Evolutionary conservation across 1,140 invertebrate genomes (phyloP).

Genomic region (Ostrea denselamellosa): DNA sequence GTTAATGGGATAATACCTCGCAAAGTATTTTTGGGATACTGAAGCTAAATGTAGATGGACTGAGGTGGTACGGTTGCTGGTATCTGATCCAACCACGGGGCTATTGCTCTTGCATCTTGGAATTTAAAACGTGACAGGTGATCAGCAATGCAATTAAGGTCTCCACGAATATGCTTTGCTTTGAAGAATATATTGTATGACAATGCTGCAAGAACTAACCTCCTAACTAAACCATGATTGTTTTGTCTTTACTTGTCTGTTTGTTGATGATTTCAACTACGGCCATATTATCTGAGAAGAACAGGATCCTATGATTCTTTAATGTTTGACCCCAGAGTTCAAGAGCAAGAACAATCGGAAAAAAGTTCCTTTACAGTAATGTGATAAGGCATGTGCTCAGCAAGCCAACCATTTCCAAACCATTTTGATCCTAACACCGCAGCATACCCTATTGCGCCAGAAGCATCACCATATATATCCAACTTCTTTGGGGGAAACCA

Average conservation of each 20-base stretch:
- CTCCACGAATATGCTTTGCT: conserved; percentile 49
- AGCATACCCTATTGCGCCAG: conserved; percentile 40
- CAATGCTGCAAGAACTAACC: conserved; percentile 8
- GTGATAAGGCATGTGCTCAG: neutral
- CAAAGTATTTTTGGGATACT: too few relatives aligned
- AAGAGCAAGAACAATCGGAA: conserved; percentile 47
- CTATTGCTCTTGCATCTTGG: too few relatives aligned
- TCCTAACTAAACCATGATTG: conserved; percentile 40
- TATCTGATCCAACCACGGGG: too few relatives aligned
- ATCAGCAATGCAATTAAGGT: too few relatives aligned
- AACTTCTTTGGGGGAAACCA: conserved; percentile 16
- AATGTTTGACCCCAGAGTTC: conserved; percentile 20
- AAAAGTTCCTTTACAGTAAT: conserved; percentile 47
- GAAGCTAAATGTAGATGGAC: too few relatives aligned
- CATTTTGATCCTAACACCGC: conserved; percentile 26
- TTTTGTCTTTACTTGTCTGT: neutral
- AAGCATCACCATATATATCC: conserved; percentile 36
- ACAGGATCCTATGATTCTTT: conserved; percentile 24
- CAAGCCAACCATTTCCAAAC: neutral
- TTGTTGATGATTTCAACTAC: conserved; percentile 46
- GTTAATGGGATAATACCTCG: too few relatives aligned
- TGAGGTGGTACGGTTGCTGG: too few relatives aligned
- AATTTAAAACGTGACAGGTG: too few relatives aligned
- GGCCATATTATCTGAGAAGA: conserved; percentile 42
- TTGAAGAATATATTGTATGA: conserved; percentile 48